Base-by-base conservation (phyloP, 2,113 vertebrate species). In the Vidua macroura region DNA sequence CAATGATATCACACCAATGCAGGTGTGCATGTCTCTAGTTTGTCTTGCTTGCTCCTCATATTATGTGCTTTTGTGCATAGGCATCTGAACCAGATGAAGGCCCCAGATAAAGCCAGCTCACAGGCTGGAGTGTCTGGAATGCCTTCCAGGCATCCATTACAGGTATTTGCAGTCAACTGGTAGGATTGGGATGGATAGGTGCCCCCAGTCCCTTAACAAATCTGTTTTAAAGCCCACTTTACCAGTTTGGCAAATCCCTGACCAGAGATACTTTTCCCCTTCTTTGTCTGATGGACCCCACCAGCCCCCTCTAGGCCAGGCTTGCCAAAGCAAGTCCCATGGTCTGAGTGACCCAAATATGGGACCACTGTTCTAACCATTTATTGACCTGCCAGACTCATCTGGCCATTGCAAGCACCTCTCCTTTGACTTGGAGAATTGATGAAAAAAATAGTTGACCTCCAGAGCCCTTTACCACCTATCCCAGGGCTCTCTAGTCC, bases 161-260 rank as follows among this genome's bases (percentile, higher is more conserved):
- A n/a, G 33, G 8, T 62, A 23, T 24, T 70, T 39, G 12, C 12
- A 24, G 24, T 15, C 18, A 5, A 4, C n/a, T 78, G 23, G 20
- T 8, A 48, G 24, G n/a, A 49, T 15, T 49, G 70, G 19, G 19
- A 49, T 30, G 19, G 9, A 62, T 28, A 24, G 15, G 5, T 63
- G 13, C 2, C 13, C 23, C 3, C 3, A 0, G 0, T 39, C 23
- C 22, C 41, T n/a, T 30, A 55, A n/a, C 8, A 62, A 39, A 30
- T 46, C 3, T 24, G 8, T 6, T 39, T 62, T 55, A 41, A 62
- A 70, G 15, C 39, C 5, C 33, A 5, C 2, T 55, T 70, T 30
- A 41, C n/a, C 51, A 48, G n/a, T 55, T 10, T 55, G 64, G 13
- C 24, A 79, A 55, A 39, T 35, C 24, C 8, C 20, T 25, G 11